Conservation (phyloP, 2,888 invertebrate species). For the Actias luna region DNA sequence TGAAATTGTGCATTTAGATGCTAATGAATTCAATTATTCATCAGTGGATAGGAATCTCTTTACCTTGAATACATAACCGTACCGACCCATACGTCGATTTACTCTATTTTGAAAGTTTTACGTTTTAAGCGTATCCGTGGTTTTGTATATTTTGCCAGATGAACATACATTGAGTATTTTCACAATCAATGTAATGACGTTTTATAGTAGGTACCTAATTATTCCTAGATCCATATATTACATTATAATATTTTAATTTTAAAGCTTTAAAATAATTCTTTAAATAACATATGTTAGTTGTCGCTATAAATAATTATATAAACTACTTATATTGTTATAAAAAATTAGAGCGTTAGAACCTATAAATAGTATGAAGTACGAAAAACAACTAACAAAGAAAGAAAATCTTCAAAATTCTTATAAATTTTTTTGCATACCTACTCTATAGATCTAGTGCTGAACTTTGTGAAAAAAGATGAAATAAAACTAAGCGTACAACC, state of each 20-base stretch:
- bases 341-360: background rate
- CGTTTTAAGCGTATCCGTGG: background rate
- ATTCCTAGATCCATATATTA: too few relatives aligned
- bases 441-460: background rate
- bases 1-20: background rate
- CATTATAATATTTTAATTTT: too few relatives aligned
- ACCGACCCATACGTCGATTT: background rate
- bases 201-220: too few relatives aligned
- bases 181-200: background rate
- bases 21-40: background rate
- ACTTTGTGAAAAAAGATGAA: background rate
- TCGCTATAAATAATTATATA: background rate
- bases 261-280: too few relatives aligned
- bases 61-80: background rate
- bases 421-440: background rate
- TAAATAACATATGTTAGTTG: too few relatives aligned
- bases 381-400: background rate
- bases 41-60: background rate
- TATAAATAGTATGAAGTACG: background rate
- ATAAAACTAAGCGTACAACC: background rate
- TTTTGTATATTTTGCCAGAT: too few relatives aligned
- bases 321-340: background rate
- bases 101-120: background rate
- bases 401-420: background rate
- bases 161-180: background rate